A percentile compares a stretch with the other conserved stretches of the same genome.
These are phyloP conservation scores for Chrysodeixis includens DNA, from an alignment of 2,888 invertebrate species.

Conservation along the genomic window DNA sequence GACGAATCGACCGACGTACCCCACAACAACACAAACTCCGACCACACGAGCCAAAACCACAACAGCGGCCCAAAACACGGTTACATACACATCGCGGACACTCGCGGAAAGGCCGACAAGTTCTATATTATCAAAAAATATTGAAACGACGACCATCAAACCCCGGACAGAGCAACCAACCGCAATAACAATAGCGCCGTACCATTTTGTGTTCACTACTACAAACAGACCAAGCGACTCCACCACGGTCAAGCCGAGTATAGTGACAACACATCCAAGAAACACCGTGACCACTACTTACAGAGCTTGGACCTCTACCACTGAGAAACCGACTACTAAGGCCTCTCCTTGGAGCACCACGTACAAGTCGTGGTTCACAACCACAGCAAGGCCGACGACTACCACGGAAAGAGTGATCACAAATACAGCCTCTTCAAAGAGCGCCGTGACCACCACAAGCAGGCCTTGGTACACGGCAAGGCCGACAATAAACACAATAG, in stretches of 20 bases:
- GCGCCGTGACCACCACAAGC: background rate
- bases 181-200: background rate
- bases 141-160: background rate
- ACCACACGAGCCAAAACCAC: slow-evolving; percentile 13
- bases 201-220: background rate
- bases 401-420: slow-evolving; percentile 5
- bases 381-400: background rate
- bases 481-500: slow-evolving; percentile 5
- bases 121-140: slow-evolving; percentile 3
- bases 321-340: background rate
- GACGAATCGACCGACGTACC: slow-evolving; percentile 9
- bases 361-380: background rate
- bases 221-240: background rate
- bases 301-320: background rate
- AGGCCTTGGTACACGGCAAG: slow-evolving; percentile 10
- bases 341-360: background rate
- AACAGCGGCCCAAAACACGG: background rate
- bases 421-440: background rate
- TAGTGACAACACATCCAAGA: background rate
- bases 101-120: slow-evolving; percentile 10
- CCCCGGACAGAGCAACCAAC: background rate
- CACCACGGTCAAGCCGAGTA: background rate
- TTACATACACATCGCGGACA: slow-evolving; percentile 6
- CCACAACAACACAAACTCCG: slow-evolving; percentile 10
- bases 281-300: background rate